Evolutionary conservation across 2,797 vertebrate genomes (phyloP), one percentile per base, ranked within the genome.

Genomic region (Todus mexicanus): DNA sequence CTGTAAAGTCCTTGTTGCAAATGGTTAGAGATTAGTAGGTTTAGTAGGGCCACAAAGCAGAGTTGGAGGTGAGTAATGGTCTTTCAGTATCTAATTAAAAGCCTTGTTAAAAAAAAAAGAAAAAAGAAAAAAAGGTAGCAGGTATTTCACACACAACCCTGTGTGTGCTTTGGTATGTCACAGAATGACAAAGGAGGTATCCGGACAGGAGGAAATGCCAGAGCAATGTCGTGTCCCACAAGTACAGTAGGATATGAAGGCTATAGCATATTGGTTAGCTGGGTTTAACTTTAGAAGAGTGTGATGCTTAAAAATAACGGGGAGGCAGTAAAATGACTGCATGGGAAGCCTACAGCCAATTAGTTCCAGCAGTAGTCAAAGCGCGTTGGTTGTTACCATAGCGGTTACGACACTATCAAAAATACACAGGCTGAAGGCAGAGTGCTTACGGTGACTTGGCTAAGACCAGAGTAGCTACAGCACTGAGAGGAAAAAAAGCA

Each of bases 391-490:
- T 37, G 45, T 33, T 54, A 26, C 61, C 19, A 8, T 14, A 11
- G 16, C 1, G 4, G 45, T 6, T n/a, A 51, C 0, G 8, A 33
- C 12, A 13, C 33, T 7, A 31, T 17, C 29, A 16, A 26, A 64
- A 31, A 5, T 21, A n/a, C 3, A 1, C 1, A 5, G 23, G 9
- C 61, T 4, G 19, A 19, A 8, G 43, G 56, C 63, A 74, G 42
- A 15, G 13, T 1, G 18, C 43, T 31, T 18, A 13, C 1, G 3
- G 71, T 25, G 42, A 33, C 45, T 14, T 7, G 31, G 38, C n/a
- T 20, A 14, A 18, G 14, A 10, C 12, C 61, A 47, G 37, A 40
- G 26, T 4, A 68, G 43, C 29, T 9, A 21, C 1, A 3, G 61
- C 14, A 9, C 17, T 1, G 16, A 12, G 16, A 48, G 42, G 33